These are phyloP conservation scores for Pocota personata DNA, from an alignment of 2,888 invertebrate genomes.

Conservation along the genomic window DNA sequence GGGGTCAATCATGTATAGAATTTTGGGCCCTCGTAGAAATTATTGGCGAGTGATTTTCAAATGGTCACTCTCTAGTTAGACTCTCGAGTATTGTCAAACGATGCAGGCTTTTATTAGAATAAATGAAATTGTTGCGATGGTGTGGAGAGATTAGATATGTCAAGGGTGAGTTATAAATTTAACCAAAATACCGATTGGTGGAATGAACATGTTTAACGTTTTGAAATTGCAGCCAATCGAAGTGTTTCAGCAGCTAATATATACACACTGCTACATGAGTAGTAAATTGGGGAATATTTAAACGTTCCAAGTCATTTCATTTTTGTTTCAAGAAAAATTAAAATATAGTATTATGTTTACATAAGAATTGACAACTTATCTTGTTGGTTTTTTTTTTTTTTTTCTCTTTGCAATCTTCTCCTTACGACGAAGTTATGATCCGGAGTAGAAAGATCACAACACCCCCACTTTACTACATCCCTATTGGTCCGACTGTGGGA, in stretches of 20 bases:
- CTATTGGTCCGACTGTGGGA: too few species aligned
- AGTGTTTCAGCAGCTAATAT: neutral
- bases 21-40: constrained; percentile 7
- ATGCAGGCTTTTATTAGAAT: constrained; percentile 56
- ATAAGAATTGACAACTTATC: too few species aligned
- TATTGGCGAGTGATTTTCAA: constrained; percentile 60
- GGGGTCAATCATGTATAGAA: constrained; percentile 50
- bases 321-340: too few species aligned
- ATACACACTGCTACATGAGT: too few species aligned
- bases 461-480: too few species aligned
- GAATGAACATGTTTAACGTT: constrained; percentile 58
- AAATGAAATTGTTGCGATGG: constrained; percentile 70
- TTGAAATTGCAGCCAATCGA: constrained; percentile 47
- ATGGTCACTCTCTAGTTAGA: constrained; percentile 8
- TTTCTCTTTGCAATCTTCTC: too few species aligned
- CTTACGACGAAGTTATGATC: too few species aligned
- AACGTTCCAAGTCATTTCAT: too few species aligned
- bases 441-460: too few species aligned
- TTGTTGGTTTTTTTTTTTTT: too few species aligned
- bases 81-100: neutral
- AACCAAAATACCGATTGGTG: constrained; percentile 61
- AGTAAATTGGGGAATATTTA: too few species aligned
- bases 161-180: constrained; percentile 36
- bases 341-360: too few species aligned
- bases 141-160: constrained; percentile 63